These are phyloP conservation scores for Parthenolecanium corni DNA, from an alignment of 2,888 invertebrate species.

Conservation along the genomic window DNA sequence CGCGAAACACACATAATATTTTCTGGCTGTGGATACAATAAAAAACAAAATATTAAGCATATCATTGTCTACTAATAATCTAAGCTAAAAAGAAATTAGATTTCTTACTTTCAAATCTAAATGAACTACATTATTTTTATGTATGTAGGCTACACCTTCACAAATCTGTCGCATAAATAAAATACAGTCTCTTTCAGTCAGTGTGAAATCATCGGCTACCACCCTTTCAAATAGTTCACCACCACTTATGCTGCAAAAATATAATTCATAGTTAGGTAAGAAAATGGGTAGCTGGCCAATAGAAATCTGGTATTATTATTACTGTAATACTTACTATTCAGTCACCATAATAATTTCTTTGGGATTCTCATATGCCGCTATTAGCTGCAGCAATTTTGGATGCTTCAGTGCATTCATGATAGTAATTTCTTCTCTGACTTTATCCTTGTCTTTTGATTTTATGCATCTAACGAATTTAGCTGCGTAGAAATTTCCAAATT, in stretches of 20 bases:
- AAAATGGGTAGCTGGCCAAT: too few species aligned
- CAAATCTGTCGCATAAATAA: slow-evolving; percentile 83
- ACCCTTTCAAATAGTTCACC: slow-evolving; percentile 90
- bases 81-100: too few species aligned
- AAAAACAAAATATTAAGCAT: background rate
- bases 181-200: slow-evolving; percentile 76
- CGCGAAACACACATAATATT: slow-evolving; percentile 84
- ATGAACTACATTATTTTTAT: slow-evolving; percentile 69
- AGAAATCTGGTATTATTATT: too few species aligned
- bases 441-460: slow-evolving; percentile 58
- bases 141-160: slow-evolving; percentile 83
- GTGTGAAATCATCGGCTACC: slow-evolving; percentile 80
- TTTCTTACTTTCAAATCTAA: slow-evolving; percentile 73
- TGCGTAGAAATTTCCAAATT: slow-evolving; percentile 54
- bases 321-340: slow-evolving; percentile 82
- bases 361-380: slow-evolving; percentile 65
- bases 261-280: too few species aligned
- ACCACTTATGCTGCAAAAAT: slow-evolving; percentile 63
- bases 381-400: slow-evolving; percentile 69
- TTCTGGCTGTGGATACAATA: slow-evolving; percentile 54
- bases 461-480: slow-evolving; percentile 72
- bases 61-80: too few species aligned
- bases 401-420: slow-evolving; percentile 77
- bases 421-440: slow-evolving; percentile 68
- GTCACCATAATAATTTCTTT: slow-evolving; percentile 74